Evolutionary conservation across 2,113 vertebrate species (phyloP).

Genomic region (Sorex fumeus): DNA sequence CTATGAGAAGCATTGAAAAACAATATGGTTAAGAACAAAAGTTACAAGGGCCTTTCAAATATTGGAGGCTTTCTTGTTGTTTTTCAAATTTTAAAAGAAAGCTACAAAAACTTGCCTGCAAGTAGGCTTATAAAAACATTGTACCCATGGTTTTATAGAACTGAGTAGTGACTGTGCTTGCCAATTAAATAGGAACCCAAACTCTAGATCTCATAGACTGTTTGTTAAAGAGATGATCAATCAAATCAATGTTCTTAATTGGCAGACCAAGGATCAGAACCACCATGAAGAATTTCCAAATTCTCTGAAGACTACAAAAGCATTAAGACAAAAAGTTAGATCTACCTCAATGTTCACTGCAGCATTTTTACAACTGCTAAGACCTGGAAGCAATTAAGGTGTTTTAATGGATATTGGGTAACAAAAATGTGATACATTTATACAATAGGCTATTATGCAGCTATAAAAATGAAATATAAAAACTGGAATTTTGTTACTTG

Average conservation of each 20-base stretch:
- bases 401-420: too few relatives aligned
- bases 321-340: too few relatives aligned
- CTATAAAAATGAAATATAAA: too few relatives aligned
- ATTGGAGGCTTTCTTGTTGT: not conserved
- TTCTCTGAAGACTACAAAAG: too few relatives aligned
- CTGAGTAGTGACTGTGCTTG: not conserved
- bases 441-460: too few relatives aligned
- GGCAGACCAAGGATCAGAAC: not conserved
- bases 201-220: not conserved
- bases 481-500: too few relatives aligned
- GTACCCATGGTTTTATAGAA: not conserved
- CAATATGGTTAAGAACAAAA: not conserved
- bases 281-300: not conserved
- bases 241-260: slow-evolving; percentile 4
- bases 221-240: slow-evolving; percentile 19
- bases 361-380: too few relatives aligned
- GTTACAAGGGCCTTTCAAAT: not conserved
- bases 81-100: not conserved
- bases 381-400: too few relatives aligned
- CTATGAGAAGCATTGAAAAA: slow-evolving; percentile 10
- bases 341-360: too few relatives aligned
- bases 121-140: not conserved
- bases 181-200: not conserved
- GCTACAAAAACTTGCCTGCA: not conserved
- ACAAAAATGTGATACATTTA: too few relatives aligned